phyloP scores from a whole-genome alignment of 2,797 vertebrate species.

The Danio jaintianensis region DNA sequence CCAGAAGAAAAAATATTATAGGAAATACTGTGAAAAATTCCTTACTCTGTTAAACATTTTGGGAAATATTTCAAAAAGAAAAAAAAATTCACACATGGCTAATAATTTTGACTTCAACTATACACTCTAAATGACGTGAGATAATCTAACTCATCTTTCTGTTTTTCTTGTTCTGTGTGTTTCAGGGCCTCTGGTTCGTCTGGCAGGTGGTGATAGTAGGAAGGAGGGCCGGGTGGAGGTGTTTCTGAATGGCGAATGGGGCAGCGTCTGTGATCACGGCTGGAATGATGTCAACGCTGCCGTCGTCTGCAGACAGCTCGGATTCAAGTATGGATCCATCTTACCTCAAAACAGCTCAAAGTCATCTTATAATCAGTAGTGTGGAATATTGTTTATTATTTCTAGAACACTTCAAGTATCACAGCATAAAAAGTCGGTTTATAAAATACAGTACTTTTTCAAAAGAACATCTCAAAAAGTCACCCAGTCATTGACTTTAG shows the following conservation, averaged over 20 bases:
- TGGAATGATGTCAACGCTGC: constrained; percentile 88
- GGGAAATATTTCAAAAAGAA: too few species aligned
- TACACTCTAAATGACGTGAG: too few species aligned
- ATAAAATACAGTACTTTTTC: too few species aligned
- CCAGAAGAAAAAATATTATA: too few species aligned
- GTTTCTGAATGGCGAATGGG: constrained; percentile 88
- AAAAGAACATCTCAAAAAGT: too few species aligned
- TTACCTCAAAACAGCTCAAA: not conserved
- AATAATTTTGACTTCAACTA: too few species aligned
- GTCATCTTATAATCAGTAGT: not conserved
- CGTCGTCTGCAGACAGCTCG: constrained; percentile 90
- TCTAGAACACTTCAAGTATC: too few species aligned
- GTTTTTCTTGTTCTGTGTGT: constrained; percentile 17
- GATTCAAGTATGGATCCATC: constrained; percentile 80
- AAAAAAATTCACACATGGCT: too few species aligned
- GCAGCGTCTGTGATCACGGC: constrained; percentile 86
- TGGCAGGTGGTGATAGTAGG: constrained; percentile 81
- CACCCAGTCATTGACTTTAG: too few species aligned
- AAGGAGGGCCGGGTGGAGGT: constrained; percentile 91
- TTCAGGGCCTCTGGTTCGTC: constrained; percentile 81
- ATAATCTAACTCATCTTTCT: constrained; percentile 7
- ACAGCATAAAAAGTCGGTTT: too few species aligned
- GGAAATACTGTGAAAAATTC: too few species aligned
- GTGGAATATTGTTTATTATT: not conserved
- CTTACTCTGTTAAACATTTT: too few species aligned